Evolutionary conservation across 2,888 invertebrate species (phyloP).

Genomic region (Caenorhabditis uteleia): DNA sequence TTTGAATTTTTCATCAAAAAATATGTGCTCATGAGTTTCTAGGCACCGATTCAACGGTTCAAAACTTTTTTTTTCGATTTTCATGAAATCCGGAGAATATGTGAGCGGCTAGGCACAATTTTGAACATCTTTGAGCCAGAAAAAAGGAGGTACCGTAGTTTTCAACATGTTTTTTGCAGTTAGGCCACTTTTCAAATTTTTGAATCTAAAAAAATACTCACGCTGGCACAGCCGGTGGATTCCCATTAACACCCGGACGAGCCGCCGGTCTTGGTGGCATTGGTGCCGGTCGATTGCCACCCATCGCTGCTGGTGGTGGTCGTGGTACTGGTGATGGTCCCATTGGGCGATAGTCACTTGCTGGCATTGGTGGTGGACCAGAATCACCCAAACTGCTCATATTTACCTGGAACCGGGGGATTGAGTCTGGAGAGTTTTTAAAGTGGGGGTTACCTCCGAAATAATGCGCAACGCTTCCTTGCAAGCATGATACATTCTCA

Average conservation of each 20-base stretch:
- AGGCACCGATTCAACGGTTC: too few species aligned
- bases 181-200: too few species aligned
- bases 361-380: constrained; percentile 86
- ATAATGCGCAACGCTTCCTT: constrained; percentile 96
- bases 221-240: constrained; percentile 60
- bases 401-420: constrained; percentile 77
- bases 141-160: too few species aligned
- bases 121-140: background rate
- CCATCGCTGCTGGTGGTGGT: constrained; percentile 50
- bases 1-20: too few species aligned
- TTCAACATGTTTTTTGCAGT: too few species aligned
- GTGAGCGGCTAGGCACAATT: too few species aligned
- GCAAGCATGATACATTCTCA: constrained; percentile 99
- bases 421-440: constrained; percentile 78
- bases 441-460: constrained; percentile 91
- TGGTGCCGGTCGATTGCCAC: constrained; percentile 46
- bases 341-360: constrained; percentile 45
- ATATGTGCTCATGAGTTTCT: too few species aligned
- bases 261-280: constrained; percentile 51
- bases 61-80: too few species aligned
- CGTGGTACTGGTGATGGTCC: constrained; percentile 60
- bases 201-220: constrained; percentile 43
- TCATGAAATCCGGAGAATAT: too few species aligned
- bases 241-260: constrained; percentile 35
- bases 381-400: constrained; percentile 95